phyloP scores from a whole-genome alignment of 1,140 invertebrate genomes.

The Diprion similis region DNA sequence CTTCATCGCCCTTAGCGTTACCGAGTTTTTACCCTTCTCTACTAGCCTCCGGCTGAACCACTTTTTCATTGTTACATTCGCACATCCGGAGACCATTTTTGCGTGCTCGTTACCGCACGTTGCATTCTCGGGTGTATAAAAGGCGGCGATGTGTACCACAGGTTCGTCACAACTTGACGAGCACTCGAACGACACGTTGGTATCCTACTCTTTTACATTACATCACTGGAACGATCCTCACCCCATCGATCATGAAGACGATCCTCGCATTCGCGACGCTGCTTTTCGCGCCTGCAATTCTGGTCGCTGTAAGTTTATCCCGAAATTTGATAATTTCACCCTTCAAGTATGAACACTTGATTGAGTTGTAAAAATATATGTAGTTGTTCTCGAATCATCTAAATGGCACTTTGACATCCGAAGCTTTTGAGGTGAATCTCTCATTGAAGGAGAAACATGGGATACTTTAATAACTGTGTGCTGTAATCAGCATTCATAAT shows the following conservation, averaged over 20 bases:
- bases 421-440: no score
- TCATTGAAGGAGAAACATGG: no score
- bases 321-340: no score
- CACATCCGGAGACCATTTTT: not conserved
- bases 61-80: not conserved
- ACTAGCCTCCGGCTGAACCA: not conserved
- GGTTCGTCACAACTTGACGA: conserved; percentile 2
- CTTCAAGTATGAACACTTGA: no score
- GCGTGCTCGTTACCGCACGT: not conserved
- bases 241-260: not conserved
- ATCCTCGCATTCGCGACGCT: not conserved
- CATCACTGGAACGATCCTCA: no score
- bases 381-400: no score
- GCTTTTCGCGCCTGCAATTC: not conserved
- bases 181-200: not conserved
- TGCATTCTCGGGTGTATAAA: not conserved
- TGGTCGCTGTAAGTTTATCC: not conserved
- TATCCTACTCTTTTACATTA: not conserved
- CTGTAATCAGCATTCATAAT: not conserved
- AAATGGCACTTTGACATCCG: no score
- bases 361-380: no score
- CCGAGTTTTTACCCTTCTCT: not conserved
- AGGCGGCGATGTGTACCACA: not conserved
- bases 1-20: no score
- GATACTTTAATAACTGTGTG: no score